phyloP scores from a whole-genome alignment of 2,888 invertebrate species.

The Drosophila bunnanda region DNA sequence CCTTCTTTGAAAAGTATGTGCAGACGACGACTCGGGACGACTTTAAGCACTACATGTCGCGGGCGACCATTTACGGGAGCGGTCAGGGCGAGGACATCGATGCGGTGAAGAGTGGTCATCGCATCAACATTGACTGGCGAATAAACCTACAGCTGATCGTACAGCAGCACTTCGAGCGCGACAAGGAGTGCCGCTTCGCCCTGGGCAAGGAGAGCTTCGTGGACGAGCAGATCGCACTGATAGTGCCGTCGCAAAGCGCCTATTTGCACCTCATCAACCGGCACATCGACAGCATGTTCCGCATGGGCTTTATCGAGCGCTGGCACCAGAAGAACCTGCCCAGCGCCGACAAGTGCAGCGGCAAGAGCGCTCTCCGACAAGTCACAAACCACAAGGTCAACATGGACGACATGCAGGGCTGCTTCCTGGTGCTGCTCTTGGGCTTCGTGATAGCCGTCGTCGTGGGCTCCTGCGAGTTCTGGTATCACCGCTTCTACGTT shows the following conservation, averaged over 20 bases:
- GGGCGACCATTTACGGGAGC: constrained; percentile 86
- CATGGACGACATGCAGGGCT: constrained; percentile 96
- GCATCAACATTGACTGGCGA: constrained; percentile 93
- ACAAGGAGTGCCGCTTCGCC: constrained; percentile 90
- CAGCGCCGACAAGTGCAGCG: constrained; percentile 92
- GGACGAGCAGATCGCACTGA: constrained; percentile 91
- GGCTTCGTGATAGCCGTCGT: constrained; percentile 83
- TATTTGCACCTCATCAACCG: constrained; percentile 91
- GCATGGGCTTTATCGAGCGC: constrained; percentile 92
- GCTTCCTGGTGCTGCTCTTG: constrained; percentile 92
- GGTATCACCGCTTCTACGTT: constrained; percentile 64
- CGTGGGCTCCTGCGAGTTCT: constrained; percentile 71
- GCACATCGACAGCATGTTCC: constrained; percentile 92
- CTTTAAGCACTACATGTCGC: constrained; percentile 86
- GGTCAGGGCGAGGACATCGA: constrained; percentile 85
- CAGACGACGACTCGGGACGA: constrained; percentile 78
- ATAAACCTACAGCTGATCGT: constrained; percentile 90
- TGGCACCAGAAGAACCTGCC: constrained; percentile 93
- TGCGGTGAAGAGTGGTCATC: constrained; percentile 88
- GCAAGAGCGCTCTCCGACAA: constrained; percentile 87
- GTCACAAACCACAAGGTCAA: constrained; percentile 95
- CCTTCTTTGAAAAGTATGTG: constrained; percentile 89
- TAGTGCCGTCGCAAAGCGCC: constrained; percentile 90
- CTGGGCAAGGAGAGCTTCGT: constrained; percentile 92
- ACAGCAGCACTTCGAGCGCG: constrained; percentile 88